These are phyloP conservation scores for Rhinoderma darwinii DNA, from an alignment of 2,113 vertebrate species.

Conservation along the genomic window DNA sequence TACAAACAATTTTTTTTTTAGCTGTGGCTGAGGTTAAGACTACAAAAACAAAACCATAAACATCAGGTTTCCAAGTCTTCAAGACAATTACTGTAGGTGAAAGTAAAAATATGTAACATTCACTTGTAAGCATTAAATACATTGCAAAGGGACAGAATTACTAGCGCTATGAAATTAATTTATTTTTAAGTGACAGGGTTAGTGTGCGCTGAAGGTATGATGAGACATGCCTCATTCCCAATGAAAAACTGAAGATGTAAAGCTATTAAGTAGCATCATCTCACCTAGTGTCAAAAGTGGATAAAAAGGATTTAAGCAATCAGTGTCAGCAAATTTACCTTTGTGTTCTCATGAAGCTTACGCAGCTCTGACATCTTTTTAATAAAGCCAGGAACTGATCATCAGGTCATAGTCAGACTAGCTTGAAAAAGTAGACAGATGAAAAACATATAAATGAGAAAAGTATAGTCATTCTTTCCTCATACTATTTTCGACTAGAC, in stretches of 20 bases:
- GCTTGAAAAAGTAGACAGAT: slow-evolving; percentile 8
- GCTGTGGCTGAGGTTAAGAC: background rate
- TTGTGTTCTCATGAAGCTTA: slow-evolving; percentile 27
- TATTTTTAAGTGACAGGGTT: slow-evolving; percentile 9
- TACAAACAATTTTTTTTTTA: background rate
- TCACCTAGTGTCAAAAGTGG: slow-evolving; percentile 37
- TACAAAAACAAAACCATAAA: background rate
- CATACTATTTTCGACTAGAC: background rate
- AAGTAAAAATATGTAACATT: background rate
- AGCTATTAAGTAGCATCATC: slow-evolving; percentile 21
- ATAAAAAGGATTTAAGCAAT: slow-evolving; percentile 19
- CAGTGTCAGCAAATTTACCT: slow-evolving; percentile 44
- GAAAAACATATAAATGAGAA: slow-evolving; percentile 1
- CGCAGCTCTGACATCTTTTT: slow-evolving; percentile 29
- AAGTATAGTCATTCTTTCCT: background rate
- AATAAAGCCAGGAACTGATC: slow-evolving; percentile 35
- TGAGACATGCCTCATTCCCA: background rate
- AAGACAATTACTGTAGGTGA: background rate
- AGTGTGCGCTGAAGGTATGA: background rate
- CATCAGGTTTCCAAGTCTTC: background rate
- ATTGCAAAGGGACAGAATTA: background rate
- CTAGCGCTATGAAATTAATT: background rate
- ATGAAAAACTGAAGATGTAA: background rate
- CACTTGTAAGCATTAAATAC: background rate
- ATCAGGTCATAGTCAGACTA: slow-evolving; percentile 12